These are phyloP conservation scores for Tanytarsus gracilentus DNA, from an alignment of 2,888 invertebrate genomes.

Conservation along the genomic window DNA sequence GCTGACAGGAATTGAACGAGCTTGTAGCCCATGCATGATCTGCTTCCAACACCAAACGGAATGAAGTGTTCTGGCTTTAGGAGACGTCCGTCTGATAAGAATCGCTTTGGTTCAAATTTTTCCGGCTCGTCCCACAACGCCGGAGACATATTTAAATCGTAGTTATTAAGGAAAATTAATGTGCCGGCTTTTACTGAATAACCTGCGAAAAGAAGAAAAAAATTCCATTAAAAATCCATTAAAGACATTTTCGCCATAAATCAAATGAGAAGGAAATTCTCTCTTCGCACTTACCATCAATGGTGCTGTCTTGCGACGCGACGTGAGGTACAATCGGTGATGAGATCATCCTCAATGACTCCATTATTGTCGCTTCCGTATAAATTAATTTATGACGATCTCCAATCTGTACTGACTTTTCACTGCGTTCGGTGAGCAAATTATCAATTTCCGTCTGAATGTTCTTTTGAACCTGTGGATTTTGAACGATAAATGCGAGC, in stretches of 20 bases:
- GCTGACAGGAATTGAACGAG: slow-evolving; percentile 54
- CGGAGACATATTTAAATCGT: slow-evolving; percentile 54
- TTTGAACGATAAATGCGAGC: slow-evolving; percentile 48
- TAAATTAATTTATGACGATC: slow-evolving; percentile 50
- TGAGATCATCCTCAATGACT: slow-evolving; percentile 53
- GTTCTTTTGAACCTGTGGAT: slow-evolving; percentile 46
- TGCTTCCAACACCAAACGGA: slow-evolving; percentile 56
- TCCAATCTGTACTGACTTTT: slow-evolving; percentile 37
- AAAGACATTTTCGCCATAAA: slow-evolving; percentile 21
- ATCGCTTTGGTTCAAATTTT: slow-evolving; percentile 53
- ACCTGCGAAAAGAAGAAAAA: slow-evolving; percentile 40
- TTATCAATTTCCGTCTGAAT: slow-evolving; percentile 48
- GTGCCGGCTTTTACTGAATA: slow-evolving; percentile 53
- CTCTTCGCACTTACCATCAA: slow-evolving; percentile 52
- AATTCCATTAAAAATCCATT: slow-evolving; percentile 19
- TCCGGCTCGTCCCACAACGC: slow-evolving; percentile 53
- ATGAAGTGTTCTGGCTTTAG: slow-evolving; percentile 56
- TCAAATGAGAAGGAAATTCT: no score
- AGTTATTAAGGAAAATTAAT: slow-evolving; percentile 58
- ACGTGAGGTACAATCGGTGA: slow-evolving; percentile 62
- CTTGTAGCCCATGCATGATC: slow-evolving; percentile 61
- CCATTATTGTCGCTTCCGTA: slow-evolving; percentile 52
- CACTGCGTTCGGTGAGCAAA: slow-evolving; percentile 29
- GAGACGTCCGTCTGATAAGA: slow-evolving; percentile 48
- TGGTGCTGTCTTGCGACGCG: slow-evolving; percentile 51